Evolutionary conservation across 2,888 invertebrate genomes (phyloP).

Genomic region (Aspidiotus rigidus): DNA sequence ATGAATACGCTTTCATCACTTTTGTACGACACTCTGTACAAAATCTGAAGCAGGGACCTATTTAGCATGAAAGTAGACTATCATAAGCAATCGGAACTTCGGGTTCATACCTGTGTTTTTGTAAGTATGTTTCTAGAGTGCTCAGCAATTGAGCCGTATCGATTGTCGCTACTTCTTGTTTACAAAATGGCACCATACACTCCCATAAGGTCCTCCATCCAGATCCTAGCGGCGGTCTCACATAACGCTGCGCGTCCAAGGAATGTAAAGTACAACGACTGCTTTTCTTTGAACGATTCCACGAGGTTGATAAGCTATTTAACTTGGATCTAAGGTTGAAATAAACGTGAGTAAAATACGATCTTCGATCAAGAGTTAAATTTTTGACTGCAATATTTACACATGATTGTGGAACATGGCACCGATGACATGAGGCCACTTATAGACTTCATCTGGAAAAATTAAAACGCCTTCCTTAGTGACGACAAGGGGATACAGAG

Average conservation of each 20-base stretch:
- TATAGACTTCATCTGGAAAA: slow-evolving; percentile 55
- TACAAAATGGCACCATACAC: slow-evolving; percentile 68
- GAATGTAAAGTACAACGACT: slow-evolving; percentile 82
- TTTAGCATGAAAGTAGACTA: not conserved
- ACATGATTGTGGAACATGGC: slow-evolving; percentile 80
- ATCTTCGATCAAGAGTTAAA: not conserved
- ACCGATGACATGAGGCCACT: slow-evolving; percentile 69
- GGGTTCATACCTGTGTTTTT: slow-evolving; percentile 65
- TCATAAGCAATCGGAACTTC: not conserved
- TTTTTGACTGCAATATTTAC: slow-evolving; percentile 45
- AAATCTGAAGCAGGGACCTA: slow-evolving; percentile 48
- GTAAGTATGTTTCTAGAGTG: slow-evolving; percentile 78
- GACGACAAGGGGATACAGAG: slow-evolving; percentile 70
- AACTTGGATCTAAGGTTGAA: slow-evolving; percentile 53
- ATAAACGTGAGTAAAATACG: slow-evolving; percentile 3
- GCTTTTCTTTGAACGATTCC: slow-evolving; percentile 78
- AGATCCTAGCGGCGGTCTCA: slow-evolving; percentile 53
- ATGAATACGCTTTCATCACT: slow-evolving; percentile 73
- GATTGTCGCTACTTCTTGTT: slow-evolving; percentile 76
- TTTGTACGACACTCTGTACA: slow-evolving; percentile 89
- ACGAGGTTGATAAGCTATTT: slow-evolving; percentile 66
- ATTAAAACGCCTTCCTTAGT: slow-evolving; percentile 43
- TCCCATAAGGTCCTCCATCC: slow-evolving; percentile 79
- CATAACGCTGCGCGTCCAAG: slow-evolving; percentile 67
- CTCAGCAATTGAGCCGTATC: slow-evolving; percentile 74